Conservation (phyloP, 2,113 vertebrate species). For the Thalassoma bifasciatum region DNA sequence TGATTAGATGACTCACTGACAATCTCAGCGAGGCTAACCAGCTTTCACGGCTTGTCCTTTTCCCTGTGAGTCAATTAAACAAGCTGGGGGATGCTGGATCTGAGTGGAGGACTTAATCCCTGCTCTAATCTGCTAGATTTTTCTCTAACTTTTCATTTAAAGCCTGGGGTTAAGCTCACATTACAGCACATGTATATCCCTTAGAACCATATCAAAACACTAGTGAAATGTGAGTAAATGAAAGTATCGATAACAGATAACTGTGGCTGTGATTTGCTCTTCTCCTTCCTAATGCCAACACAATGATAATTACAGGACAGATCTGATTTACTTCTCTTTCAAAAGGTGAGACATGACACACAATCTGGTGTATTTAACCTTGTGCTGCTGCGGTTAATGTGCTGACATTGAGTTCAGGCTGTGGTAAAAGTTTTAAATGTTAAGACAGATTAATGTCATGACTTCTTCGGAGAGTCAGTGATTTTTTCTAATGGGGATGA, state of each 20-base stretch:
- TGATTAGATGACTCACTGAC: slow-evolving; percentile 20
- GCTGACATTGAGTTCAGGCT: background rate
- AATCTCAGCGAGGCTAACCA: background rate
- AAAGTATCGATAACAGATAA: too few species aligned
- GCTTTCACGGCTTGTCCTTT: background rate
- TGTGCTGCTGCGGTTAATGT: background rate
- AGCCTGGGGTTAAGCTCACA: too few species aligned
- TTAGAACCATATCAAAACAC: background rate
- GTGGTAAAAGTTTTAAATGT: background rate
- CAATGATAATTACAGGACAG: background rate
- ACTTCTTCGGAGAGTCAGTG: background rate
- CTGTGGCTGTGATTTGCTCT: too few species aligned
- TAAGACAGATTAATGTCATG: background rate
- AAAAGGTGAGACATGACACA: background rate
- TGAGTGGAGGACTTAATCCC: background rate
- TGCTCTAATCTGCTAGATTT: background rate
- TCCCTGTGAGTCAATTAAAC: background rate
- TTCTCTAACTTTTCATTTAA: too few species aligned
- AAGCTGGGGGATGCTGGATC: background rate
- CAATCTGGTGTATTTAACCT: background rate
- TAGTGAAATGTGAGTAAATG: too few species aligned
- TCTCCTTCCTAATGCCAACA: background rate
- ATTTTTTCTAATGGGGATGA: background rate
- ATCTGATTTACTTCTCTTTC: background rate
- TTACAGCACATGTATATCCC: too few species aligned